Conservation (phyloP, 1,140 invertebrate genomes). For the Phortica variegata region DNA sequence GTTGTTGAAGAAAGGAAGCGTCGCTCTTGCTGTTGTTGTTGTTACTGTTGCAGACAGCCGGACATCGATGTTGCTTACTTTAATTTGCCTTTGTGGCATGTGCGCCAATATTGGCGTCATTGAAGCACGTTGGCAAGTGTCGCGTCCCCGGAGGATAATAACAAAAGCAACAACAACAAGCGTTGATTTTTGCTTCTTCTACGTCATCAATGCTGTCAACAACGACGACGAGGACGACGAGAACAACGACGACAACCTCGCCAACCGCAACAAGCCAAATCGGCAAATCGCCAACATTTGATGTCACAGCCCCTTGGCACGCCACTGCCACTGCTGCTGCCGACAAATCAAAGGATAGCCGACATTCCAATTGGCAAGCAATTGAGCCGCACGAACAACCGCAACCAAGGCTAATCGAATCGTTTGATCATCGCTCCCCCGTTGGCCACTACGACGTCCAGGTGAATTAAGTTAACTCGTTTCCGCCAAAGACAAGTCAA, state of each 20-base stretch:
- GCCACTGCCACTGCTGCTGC: constrained; percentile 5
- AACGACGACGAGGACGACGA: too few relatives aligned
- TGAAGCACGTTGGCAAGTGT: constrained; percentile 19
- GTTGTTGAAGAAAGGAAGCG: not conserved
- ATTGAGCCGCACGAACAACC: constrained; percentile 1
- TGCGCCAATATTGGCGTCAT: constrained; percentile 2
- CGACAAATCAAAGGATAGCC: constrained; percentile 13
- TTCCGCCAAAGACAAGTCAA: too few relatives aligned
- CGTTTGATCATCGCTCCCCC: constrained; percentile 26
- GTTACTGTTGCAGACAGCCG: too few relatives aligned
- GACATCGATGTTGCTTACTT: not conserved
- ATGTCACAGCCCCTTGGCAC: too few relatives aligned
- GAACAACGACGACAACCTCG: too few relatives aligned
- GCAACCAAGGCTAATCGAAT: constrained; percentile 23
- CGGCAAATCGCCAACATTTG: not conserved
- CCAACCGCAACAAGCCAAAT: too few relatives aligned
- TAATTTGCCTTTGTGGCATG: constrained; percentile 1
- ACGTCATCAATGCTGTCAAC: too few relatives aligned
- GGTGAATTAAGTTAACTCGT: constrained; percentile 17
- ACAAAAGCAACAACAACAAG: constrained; percentile 7
- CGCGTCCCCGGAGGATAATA: constrained; percentile 21
- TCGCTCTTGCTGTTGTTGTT: not conserved
- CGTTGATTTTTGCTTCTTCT: too few relatives aligned
- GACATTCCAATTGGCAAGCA: constrained; percentile 28
- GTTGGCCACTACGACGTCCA: constrained; percentile 44